phyloP scores from a whole-genome alignment of 1,140 invertebrate species.

The Glomeris maerens region DNA sequence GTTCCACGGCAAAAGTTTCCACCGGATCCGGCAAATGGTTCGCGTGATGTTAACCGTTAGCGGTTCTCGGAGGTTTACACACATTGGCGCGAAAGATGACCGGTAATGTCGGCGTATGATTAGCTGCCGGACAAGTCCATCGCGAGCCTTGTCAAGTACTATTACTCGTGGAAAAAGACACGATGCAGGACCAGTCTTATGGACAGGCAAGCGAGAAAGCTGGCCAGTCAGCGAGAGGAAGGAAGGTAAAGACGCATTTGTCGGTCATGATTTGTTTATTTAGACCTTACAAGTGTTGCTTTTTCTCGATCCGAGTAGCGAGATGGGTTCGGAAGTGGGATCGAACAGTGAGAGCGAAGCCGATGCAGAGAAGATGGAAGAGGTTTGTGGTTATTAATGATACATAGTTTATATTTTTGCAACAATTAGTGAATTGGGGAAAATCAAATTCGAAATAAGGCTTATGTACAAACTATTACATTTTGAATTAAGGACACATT shows the following conservation, averaged over 20 bases:
- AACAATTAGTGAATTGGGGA: too few relatives aligned
- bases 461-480: too few relatives aligned
- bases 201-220: conserved; percentile 68
- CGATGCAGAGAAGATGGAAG: conserved; percentile 51
- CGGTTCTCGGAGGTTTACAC: not conserved
- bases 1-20: conserved; percentile 96
- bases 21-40: conserved; percentile 94
- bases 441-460: too few relatives aligned
- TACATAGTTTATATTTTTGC: too few relatives aligned
- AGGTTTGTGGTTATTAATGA: too few relatives aligned
- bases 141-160: conserved; percentile 89
- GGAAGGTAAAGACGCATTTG: conserved; percentile 31
- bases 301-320: conserved; percentile 33
- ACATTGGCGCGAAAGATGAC: too few relatives aligned
- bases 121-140: conserved; percentile 93
- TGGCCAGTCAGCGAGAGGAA: conserved; percentile 35
- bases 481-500: too few relatives aligned
- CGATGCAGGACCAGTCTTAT: conserved; percentile 79
- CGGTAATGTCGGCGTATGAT: conserved; percentile 22
- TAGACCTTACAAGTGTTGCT: not conserved
- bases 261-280: not conserved
- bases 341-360: conserved; percentile 74
- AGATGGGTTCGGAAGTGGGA: conserved; percentile 50
- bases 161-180: conserved; percentile 97
- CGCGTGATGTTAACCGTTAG: not conserved